Conservation (phyloP, 2,113 vertebrate species). For the Upupa epops region DNA sequence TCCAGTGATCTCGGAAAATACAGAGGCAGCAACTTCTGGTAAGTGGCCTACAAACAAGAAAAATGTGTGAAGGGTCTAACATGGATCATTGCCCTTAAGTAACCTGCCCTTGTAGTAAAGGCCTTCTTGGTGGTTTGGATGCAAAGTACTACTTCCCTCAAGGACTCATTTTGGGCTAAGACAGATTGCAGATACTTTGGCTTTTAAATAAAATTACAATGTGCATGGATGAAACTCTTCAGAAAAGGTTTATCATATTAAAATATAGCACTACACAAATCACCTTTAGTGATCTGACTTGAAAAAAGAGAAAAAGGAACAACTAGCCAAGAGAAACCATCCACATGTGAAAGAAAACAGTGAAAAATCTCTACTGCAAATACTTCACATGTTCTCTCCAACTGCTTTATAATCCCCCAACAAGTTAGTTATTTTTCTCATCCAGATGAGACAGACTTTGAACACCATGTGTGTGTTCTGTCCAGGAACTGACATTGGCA, state of each 20-base stretch:
- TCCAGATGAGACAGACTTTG: neutral
- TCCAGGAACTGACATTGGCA: neutral
- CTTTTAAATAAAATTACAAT: neutral
- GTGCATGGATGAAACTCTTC: accelerated
- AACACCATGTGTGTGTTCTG: neutral
- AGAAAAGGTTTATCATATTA: neutral
- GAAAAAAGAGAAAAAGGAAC: neutral
- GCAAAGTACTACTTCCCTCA: neutral
- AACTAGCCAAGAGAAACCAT: neutral
- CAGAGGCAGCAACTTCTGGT: conserved; percentile 89
- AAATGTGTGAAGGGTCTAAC: neutral
- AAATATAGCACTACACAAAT: neutral
- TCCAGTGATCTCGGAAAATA: conserved; percentile 91
- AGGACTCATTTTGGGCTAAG: neutral
- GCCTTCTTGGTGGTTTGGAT: neutral
- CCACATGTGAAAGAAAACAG: accelerated
- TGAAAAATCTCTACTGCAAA: neutral
- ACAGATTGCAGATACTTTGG: neutral
- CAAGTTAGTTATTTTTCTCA: neutral
- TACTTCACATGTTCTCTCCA: neutral
- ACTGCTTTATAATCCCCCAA: neutral
- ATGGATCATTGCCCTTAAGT: neutral
- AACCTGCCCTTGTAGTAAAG: neutral
- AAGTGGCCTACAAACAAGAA: conserved; percentile 78
- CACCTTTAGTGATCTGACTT: neutral